Conservation (phyloP, 2,888 invertebrate species). For the Drosophila basisetae region DNA sequence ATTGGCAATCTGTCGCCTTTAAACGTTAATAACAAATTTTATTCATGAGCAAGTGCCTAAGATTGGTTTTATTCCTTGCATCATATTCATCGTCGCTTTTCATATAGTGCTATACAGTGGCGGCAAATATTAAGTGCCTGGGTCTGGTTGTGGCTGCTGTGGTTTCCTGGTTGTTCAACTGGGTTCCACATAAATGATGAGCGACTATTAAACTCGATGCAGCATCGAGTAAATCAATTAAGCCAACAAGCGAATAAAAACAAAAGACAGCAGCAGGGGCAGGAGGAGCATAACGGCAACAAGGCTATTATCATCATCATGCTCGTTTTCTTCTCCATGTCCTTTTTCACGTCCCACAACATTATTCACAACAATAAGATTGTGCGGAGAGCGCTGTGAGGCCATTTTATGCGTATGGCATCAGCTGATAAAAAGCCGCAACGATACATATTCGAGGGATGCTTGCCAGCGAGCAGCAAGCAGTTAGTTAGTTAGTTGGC, state of each 20-base stretch:
- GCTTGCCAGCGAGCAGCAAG: slow-evolving; percentile 6
- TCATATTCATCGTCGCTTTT: slow-evolving; percentile 45
- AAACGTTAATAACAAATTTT: background rate
- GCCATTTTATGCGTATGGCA: slow-evolving; percentile 56
- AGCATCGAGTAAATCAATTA: slow-evolving; percentile 80
- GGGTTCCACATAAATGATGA: slow-evolving; percentile 67
- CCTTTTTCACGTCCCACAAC: slow-evolving; percentile 45
- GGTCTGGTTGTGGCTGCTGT: slow-evolving; percentile 13
- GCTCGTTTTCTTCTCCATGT: slow-evolving; percentile 21
- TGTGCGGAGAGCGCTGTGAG: slow-evolving; percentile 1
- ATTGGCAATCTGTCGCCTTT: background rate
- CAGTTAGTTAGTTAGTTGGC: slow-evolving; percentile 32
- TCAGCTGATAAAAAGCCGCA: slow-evolving; percentile 58
- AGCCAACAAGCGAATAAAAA: slow-evolving; percentile 63
- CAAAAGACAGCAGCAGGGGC: slow-evolving; percentile 34
- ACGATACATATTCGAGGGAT: slow-evolving; percentile 36
- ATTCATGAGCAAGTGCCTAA: background rate
- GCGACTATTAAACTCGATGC: slow-evolving; percentile 71
- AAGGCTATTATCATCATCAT: slow-evolving; percentile 69
- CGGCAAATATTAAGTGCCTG: slow-evolving; percentile 59
- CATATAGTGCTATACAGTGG: slow-evolving; percentile 66
- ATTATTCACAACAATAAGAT: slow-evolving; percentile 62
- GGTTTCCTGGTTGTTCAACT: background rate
- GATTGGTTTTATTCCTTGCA: background rate
- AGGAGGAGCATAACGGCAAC: slow-evolving; percentile 45